Base-by-base conservation (phyloP, 1,140 invertebrate species). In the Drosophila insularis region DNA sequence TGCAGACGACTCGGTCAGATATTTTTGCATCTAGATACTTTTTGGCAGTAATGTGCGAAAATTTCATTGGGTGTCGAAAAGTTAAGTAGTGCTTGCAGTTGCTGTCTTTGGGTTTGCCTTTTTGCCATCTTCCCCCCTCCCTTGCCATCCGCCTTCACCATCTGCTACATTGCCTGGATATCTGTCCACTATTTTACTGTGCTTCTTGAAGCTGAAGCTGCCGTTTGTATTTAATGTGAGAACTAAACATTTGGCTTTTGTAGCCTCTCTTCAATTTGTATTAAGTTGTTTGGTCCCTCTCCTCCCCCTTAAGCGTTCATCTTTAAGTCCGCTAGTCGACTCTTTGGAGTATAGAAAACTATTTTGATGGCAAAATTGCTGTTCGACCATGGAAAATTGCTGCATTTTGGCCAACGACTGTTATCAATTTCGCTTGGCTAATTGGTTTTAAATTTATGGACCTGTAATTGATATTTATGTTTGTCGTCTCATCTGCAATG, bases 381-480 rank as follows among this genome's bases (percentile, higher is more conserved):
- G 56, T 68, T 50, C 58, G 40, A 14, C 14, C 55, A 50, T 46
- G 58, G 68, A 58, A 81, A 86, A 80, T 85, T 87, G 78, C 75
- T 65, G 82, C 71, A 55, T 71, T 81, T 71, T 27, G 63, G 37
- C 54, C 68, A 27, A 72, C 73, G 79, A 78, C 71, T 86, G 72
- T 90, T 90, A 90, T 90, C 87, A 90, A 90, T 90, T 90, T 86
- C 80, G 75, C 81, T 68, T 90, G 87, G 87, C 87, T 90, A 90
- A 90, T 90, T 90, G 87, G 87, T 90, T 90, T 90, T 72, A 87
- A 90, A 90, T 90, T 90, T 90, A 90, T 90, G 87, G 87, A 90
- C 81, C 87, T 82, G 87, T 90, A 80, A 87, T 87, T 87, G 86
- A 90, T 90, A 90, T 90, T 90, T 90, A 90, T 90, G 87, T 77